Evolutionary conservation across 2,888 invertebrate species (phyloP), one percentile per base, ranked within the genome.

Genomic region (Drosophila multiciliata): DNA sequence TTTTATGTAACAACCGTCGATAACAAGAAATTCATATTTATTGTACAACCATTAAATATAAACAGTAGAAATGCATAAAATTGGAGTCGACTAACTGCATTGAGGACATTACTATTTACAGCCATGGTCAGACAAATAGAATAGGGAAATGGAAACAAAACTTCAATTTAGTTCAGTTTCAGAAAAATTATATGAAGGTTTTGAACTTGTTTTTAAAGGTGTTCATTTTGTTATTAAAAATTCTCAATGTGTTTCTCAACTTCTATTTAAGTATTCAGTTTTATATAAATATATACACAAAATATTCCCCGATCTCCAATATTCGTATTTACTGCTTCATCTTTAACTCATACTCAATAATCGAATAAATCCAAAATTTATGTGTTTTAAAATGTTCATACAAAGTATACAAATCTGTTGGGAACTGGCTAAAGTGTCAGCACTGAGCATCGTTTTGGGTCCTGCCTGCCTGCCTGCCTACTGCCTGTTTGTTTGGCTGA

Each of bases 401-500:
- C 1, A 20, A 45, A 4, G 15, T 45, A 1, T 7, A 1, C 0
- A 23, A 23, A 23, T 23, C 2, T 15, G 7, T 45, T 23, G 23
- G 8, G 23, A 45, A 15, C 15, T 1, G 26, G 55, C 55, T 29
- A 38, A 55, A 38, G 15, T 38, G 26, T 15, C 55, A 55, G 7
- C 55, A 38, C 38, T 55, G 55, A 8, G n/a, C 58, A 53, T 50
- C 38, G 66, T 45, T 45, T 61, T 62, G 67, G 60, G 58, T 73
- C 57, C 57, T 79, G 68, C 53, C 53, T 65, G 45, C 49, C 33
- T 48, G 59, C 57, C 48, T 75, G 65, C 29, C 45, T 61, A 15
- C 55, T 70, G 63, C 66, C 65, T 66, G 53, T 49, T 57, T 57
- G 57, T 57, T 57, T 67, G 65, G 61, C 63, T 66, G 68, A 57